Conservation (phyloP, 2,888 invertebrate genomes). For the Dynastes grantii region DNA sequence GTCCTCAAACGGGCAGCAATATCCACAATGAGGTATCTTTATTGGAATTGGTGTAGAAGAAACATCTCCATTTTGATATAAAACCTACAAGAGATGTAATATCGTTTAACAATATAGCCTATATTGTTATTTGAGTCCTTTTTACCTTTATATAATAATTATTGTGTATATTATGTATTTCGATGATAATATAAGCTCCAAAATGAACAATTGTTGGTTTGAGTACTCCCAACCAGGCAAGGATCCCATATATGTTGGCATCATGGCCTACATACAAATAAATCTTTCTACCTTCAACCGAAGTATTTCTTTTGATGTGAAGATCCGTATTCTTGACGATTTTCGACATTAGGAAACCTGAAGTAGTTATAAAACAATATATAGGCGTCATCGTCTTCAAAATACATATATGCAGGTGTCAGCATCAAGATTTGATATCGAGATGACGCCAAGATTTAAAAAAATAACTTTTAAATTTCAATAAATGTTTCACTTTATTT, state of each 20-base stretch:
- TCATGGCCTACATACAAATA: constrained; percentile 72
- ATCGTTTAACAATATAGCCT: too few relatives aligned
- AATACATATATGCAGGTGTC: too few relatives aligned
- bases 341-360: constrained; percentile 47
- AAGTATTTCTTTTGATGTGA: constrained; percentile 36
- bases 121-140: not conserved
- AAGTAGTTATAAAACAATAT: not conserved
- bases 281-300: constrained; percentile 55
- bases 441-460: too few relatives aligned
- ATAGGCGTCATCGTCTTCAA: not conserved
- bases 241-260: constrained; percentile 71
- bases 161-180: constrained; percentile 57
- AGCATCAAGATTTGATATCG: too few relatives aligned
- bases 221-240: constrained; percentile 70
- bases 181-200: constrained; percentile 60
- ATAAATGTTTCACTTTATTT: too few relatives aligned
- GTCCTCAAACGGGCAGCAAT: constrained; percentile 34
- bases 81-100: constrained; percentile 22
- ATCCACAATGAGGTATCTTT: constrained; percentile 39
- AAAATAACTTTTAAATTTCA: too few relatives aligned
- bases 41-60: constrained; percentile 16
- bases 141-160: constrained; percentile 35
- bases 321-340: constrained; percentile 44
- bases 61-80: constrained; percentile 37
- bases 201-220: constrained; percentile 65